Evolutionary conservation across 2,888 invertebrate species (phyloP).

Genomic region (Scaptomyza flava): DNA sequence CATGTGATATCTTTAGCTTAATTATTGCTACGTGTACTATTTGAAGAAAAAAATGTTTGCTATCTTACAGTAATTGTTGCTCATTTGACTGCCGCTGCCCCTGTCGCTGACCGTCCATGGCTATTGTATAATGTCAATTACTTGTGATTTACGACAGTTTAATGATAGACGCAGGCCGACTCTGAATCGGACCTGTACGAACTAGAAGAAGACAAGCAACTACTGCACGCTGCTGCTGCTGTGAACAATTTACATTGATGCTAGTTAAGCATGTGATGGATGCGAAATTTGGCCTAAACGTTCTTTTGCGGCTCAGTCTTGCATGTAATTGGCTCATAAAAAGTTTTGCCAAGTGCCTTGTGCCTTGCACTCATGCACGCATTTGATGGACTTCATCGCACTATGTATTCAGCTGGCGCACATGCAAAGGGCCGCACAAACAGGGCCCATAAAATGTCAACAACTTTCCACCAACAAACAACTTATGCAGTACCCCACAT

Average conservation of each 20-base stretch:
- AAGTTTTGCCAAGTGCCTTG: constrained; percentile 28
- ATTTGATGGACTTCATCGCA: constrained; percentile 21
- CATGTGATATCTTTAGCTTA: constrained; percentile 65
- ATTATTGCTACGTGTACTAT: constrained; percentile 70
- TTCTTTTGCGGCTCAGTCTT: constrained; percentile 69
- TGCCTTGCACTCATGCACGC: background rate
- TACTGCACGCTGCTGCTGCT: constrained; percentile 9
- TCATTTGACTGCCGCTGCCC: constrained; percentile 58
- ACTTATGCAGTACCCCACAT: background rate
- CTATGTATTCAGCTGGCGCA: background rate
- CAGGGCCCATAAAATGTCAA: constrained; percentile 49
- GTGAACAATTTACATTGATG: constrained; percentile 61
- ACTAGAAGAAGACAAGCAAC: constrained; percentile 12
- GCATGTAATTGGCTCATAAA: constrained; percentile 77
- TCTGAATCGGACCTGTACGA: constrained; percentile 30
- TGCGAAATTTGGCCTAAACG: constrained; percentile 57
- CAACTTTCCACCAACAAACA: constrained; percentile 24
- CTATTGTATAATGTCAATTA: constrained; percentile 79
- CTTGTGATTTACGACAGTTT: constrained; percentile 80
- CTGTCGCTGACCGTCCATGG: constrained; percentile 22
- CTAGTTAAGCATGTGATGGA: constrained; percentile 64
- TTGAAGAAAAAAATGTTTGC: constrained; percentile 54
- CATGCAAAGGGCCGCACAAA: constrained; percentile 12
- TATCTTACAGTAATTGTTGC: constrained; percentile 72
- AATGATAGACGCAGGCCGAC: constrained; percentile 66